A percentile compares a stretch with the other conserved stretches of the same genome.
These are phyloP conservation scores for Ptychadena robeensis DNA, from an alignment of 2,797 vertebrate species.

Conservation along the genomic window DNA sequence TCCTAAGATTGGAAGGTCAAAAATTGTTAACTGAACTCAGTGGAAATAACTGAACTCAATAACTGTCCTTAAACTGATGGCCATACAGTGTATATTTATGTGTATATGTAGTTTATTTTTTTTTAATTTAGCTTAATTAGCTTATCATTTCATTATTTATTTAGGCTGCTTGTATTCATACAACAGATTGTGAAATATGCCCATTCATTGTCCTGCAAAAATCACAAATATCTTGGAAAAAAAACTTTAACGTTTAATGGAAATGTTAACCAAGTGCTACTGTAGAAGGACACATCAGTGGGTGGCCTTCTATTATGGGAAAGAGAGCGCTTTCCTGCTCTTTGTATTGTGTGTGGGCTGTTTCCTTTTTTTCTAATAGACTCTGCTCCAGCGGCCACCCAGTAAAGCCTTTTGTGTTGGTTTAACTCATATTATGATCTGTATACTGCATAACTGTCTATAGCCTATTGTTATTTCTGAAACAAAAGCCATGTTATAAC, in stretches of 20 bases:
- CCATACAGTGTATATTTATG: too few species aligned
- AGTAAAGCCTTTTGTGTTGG: conserved; percentile 9
- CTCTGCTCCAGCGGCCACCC: conserved; percentile 30
- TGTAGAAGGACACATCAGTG: conserved; percentile 27
- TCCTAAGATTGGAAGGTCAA: too few species aligned
- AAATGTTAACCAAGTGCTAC: conserved; percentile 3
- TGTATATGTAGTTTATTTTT: too few species aligned
- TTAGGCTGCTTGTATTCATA: not conserved
- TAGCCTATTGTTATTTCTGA: conserved; percentile 15
- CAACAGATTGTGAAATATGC: too few species aligned
- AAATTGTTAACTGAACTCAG: too few species aligned
- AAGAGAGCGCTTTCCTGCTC: conserved; percentile 12
- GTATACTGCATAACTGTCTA: not conserved
- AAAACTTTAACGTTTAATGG: conserved; percentile 5
- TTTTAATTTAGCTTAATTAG: too few species aligned
- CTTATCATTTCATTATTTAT: not conserved
- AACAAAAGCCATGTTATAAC: not conserved
- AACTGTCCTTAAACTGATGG: too few species aligned
- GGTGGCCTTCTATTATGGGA: conserved; percentile 50
- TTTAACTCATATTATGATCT: not conserved
- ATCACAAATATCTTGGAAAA: not conserved
- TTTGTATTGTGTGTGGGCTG: conserved; percentile 45
- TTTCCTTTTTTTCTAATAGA: conserved; percentile 26
- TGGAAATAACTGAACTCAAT: too few species aligned
- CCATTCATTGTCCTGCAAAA: not conserved